Evolutionary conservation across 2,888 invertebrate species (phyloP), one percentile per base, ranked within the genome.

Genomic region (Beris morrisii): DNA sequence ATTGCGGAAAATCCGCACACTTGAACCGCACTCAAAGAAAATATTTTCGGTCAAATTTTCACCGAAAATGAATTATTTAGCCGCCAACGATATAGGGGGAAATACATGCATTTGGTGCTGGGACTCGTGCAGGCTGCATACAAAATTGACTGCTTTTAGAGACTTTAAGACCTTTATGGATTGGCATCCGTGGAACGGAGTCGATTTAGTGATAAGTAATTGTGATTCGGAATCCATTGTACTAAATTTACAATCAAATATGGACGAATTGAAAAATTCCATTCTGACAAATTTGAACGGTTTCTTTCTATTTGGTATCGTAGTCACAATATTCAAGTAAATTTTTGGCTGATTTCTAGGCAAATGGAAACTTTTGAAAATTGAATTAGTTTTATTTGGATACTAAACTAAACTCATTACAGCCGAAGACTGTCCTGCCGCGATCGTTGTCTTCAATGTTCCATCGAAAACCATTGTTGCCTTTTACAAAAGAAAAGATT

Each of bases 151-250:
- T 22, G 73, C 75, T 12, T 73, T 71, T 43, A 70, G 71, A 4
- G 67, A 73, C 56, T 64, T 72, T 12, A 64, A 70, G 5, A 73
- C 74, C 6, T 71, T 75, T 31, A 76, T 82, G 22, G 80, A 80
- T 58, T 82, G 82, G 82, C 82, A 82, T 74, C 82, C 82, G 1
- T 82, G 82, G 82, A 77, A 77, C 22, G 78, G 77, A 28, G 75
- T 76, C 2, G 76, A 81, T 69, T 72, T 82, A 59, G 79, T 76
- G 0, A 74, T 81, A 66, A 73, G 81, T 79, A 70, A 73, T 76
- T 71, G 55, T 22, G 22, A 22, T 22, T 22, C 22, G 3, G 3
- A 22, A 22, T 22, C n/a, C 38, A 22, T 22, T 22, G 1, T 1
- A 22, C 22, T 22, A 22, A 22, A 22, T 22, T 22, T 22, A 22